These are phyloP conservation scores for Amiota mariae DNA, from an alignment of 2,888 invertebrate species.

Conservation along the genomic window DNA sequence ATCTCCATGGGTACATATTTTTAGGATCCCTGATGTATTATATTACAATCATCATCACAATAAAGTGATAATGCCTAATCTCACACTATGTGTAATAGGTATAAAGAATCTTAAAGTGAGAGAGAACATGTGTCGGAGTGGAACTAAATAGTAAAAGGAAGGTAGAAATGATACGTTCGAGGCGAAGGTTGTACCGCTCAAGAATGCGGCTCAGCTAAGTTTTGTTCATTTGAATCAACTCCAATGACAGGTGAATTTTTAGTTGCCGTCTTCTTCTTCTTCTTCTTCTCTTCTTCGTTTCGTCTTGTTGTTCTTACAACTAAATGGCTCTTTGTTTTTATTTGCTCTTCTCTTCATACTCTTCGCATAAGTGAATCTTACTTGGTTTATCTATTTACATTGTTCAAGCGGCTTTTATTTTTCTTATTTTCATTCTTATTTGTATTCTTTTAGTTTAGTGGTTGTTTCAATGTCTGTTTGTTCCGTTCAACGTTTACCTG, in stretches of 20 bases:
- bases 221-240: not conserved
- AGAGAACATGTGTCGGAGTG: not conserved
- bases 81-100: not conserved
- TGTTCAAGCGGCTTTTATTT: not conserved
- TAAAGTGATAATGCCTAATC: too few species aligned
- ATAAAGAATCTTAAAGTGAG: not conserved
- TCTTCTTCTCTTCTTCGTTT: too few species aligned
- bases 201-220: not conserved
- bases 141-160: too few species aligned
- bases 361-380: too few species aligned
- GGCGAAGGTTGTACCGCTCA: not conserved
- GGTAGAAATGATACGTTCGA: too few species aligned
- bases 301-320: not conserved
- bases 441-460: not conserved
- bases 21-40: too few species aligned
- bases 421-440: not conserved
- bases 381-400: not conserved
- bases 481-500: not conserved
- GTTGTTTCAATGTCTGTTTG: not conserved
- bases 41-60: too few species aligned
- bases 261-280: not conserved
- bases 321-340: not conserved
- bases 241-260: slow-evolving; percentile 27
- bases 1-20: too few species aligned
- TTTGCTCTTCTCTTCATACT: not conserved